These are phyloP conservation scores for Onychomys torridus DNA, from an alignment of 2,797 vertebrate species.

Conservation along the genomic window DNA sequence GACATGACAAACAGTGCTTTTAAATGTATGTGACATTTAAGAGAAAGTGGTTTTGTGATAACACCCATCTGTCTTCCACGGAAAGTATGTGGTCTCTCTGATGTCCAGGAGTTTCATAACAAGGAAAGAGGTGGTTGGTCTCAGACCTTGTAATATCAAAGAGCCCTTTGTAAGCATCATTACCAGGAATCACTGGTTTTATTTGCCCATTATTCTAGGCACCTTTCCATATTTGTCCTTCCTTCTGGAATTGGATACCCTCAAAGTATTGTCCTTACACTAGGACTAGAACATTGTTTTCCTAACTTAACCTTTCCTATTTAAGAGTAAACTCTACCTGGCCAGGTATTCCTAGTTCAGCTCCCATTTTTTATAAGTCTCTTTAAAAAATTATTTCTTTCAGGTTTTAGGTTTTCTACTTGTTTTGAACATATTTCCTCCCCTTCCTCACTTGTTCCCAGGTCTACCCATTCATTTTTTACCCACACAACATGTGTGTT, in stretches of 20 bases:
- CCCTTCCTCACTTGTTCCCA: not conserved
- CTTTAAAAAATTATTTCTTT: not conserved
- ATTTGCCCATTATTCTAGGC: not conserved
- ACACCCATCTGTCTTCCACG: not conserved
- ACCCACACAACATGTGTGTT: not conserved
- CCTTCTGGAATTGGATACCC: not conserved
- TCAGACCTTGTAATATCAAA: not conserved
- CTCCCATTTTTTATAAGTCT: not conserved
- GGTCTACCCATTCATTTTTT: not conserved
- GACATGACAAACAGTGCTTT: not conserved
- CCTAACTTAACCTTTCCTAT: not conserved
- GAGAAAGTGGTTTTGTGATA: not conserved
- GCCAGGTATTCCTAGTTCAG: not conserved
- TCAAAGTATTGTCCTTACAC: not conserved
- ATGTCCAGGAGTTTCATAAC: not conserved
- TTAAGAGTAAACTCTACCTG: conserved; percentile 27
- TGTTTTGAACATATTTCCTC: not conserved
- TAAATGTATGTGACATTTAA: not conserved
- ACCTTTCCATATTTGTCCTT: conserved; percentile 14
- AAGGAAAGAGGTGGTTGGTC: not conserved
- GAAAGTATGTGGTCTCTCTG: not conserved
- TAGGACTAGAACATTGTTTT: not conserved
- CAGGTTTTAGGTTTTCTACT: not conserved
- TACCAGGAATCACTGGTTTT: not conserved
- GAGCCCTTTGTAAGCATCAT: not conserved